Conservation (phyloP, 1,140 invertebrate genomes). For the Bombus confusus region DNA sequence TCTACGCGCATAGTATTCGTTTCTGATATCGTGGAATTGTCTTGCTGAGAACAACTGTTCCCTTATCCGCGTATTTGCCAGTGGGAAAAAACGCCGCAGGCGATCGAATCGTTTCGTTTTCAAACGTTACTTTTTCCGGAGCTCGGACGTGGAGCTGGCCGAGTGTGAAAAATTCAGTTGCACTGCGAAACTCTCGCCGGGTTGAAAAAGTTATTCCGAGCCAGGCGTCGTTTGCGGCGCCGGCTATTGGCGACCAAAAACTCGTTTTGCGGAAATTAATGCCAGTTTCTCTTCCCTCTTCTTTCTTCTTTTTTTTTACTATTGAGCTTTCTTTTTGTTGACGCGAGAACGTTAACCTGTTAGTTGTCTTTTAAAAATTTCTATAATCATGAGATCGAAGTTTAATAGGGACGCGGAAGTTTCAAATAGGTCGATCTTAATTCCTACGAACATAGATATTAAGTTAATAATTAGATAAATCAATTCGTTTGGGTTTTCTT, state of each 20-base stretch:
- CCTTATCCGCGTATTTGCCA: not conserved
- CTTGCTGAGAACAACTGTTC: not conserved
- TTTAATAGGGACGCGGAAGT: not conserved
- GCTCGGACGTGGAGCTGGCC: not conserved
- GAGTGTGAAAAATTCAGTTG: not conserved
- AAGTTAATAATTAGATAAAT: too few relatives aligned
- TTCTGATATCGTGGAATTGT: not conserved
- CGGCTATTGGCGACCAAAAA: not conserved
- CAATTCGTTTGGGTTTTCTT: too few relatives aligned
- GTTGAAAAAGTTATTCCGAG: not conserved
- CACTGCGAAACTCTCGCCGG: not conserved
- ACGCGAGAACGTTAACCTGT: not conserved
- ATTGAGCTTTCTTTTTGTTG: too few relatives aligned
- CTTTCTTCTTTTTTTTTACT: too few relatives aligned
- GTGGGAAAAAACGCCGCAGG: not conserved
- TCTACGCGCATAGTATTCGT: too few relatives aligned
- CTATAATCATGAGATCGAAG: not conserved
- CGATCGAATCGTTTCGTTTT: constrained; percentile 6
- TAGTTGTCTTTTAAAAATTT: not conserved
- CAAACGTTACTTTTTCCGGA: not conserved
- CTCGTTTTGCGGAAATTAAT: constrained; percentile 6
- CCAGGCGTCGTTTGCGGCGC: not conserved
- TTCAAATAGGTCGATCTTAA: too few relatives aligned
- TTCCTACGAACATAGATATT: too few relatives aligned
- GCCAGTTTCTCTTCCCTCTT: not conserved